Evolutionary conservation across 2,888 invertebrate species (phyloP).

Genomic region (Microctonus brassicae): DNA sequence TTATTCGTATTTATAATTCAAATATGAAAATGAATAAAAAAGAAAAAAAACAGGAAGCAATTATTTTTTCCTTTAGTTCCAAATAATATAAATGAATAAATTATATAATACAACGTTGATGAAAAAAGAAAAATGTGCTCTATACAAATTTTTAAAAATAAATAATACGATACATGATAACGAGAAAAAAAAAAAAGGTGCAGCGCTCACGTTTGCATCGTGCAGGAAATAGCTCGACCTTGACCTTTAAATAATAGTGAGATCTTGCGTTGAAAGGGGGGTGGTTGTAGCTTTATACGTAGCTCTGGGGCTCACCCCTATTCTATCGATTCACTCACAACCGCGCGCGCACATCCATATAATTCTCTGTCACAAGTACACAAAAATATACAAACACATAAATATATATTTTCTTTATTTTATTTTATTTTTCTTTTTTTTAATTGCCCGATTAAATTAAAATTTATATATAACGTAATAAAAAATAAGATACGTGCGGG

Average conservation of each 20-base stretch:
- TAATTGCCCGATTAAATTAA: neutral
- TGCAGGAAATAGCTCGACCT: constrained; percentile 64
- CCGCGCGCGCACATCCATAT: constrained; percentile 16
- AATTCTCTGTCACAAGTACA: neutral
- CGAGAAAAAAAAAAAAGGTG: constrained; percentile 43
- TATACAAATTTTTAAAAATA: too few relatives aligned
- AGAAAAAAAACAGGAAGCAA: too few relatives aligned
- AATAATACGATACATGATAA: constrained; percentile 9
- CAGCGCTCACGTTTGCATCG: constrained; percentile 49
- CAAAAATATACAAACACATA: neutral
- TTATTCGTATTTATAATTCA: too few relatives aligned
- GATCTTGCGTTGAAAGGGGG: constrained; percentile 53
- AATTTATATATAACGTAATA: too few relatives aligned
- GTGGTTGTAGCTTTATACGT: constrained; percentile 37
- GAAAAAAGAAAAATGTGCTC: too few relatives aligned
- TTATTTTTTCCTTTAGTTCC: too few relatives aligned
- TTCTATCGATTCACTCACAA: constrained; percentile 38
- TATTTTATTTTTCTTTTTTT: too few relatives aligned
- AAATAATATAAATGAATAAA: too few relatives aligned
- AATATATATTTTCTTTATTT: too few relatives aligned
- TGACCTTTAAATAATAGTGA: constrained; percentile 59
- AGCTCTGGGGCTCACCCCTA: constrained; percentile 42
- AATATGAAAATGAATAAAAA: too few relatives aligned
- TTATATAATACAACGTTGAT: neutral
- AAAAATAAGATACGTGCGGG: too few relatives aligned